phyloP scores from a whole-genome alignment of 2,888 invertebrate genomes.

The Yponomeuta evonymella region DNA sequence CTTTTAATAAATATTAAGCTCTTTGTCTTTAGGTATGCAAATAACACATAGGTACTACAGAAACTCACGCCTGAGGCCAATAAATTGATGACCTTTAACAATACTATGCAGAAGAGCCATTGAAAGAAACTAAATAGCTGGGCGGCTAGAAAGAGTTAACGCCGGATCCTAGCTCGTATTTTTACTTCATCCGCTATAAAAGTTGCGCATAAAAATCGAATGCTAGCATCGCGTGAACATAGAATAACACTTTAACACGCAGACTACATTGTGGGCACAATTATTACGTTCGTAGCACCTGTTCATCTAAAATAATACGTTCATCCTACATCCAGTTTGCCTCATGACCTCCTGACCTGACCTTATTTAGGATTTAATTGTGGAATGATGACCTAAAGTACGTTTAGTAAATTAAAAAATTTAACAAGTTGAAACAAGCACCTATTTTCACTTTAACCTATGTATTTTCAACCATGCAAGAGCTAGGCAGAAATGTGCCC shows the following conservation, averaged over 20 bases:
- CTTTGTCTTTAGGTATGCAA: no score
- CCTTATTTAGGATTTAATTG: background rate
- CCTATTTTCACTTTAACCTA: no score
- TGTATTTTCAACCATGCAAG: background rate
- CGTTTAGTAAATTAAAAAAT: no score
- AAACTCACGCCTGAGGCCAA: background rate
- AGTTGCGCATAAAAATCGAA: slow-evolving; percentile 18
- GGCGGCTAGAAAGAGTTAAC: background rate
- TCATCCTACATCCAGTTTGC: background rate
- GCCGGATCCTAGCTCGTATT: slow-evolving; percentile 14
- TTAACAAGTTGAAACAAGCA: no score
- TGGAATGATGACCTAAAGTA: background rate
- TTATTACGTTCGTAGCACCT: background rate
- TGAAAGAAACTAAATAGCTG: background rate
- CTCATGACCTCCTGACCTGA: background rate
- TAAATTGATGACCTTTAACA: background rate
- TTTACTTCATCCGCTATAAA: slow-evolving; percentile 17
- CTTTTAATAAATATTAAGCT: no score
- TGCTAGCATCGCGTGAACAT: slow-evolving; percentile 19
- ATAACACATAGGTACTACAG: no score
- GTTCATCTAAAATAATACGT: background rate
- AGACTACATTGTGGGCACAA: slow-evolving; percentile 2
- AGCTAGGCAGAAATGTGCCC: background rate
- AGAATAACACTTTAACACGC: slow-evolving; percentile 17
- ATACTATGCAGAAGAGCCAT: background rate